These are phyloP conservation scores for Hirudo medicinalis DNA, from an alignment of 1,140 invertebrate species.

Conservation along the genomic window DNA sequence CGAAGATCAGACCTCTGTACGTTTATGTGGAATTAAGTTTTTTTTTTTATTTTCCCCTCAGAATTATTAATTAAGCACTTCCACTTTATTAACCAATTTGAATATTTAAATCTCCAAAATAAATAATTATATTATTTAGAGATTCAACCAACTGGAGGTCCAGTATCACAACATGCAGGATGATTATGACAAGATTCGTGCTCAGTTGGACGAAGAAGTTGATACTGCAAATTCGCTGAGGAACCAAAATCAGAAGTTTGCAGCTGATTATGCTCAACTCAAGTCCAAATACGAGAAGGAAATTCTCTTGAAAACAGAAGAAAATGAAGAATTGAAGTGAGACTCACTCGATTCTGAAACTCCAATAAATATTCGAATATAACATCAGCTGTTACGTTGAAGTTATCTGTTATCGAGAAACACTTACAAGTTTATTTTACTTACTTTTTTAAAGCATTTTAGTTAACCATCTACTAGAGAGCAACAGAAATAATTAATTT, in stretches of 20 bases:
- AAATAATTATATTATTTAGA: conserved; percentile 11
- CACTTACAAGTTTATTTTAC: too few relatives aligned
- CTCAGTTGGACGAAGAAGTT: conserved; percentile 39
- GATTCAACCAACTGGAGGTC: conserved; percentile 18
- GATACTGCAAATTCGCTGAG: conserved; percentile 34
- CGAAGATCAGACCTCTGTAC: conserved; percentile 35
- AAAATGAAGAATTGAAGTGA: conserved; percentile 39
- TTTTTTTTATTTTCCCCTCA: background rate
- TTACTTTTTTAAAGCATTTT: too few relatives aligned
- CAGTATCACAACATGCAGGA: conserved; percentile 35
- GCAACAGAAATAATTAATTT: background rate
- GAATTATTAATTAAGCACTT: background rate
- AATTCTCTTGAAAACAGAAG: conserved; percentile 35
- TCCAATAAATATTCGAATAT: too few relatives aligned
- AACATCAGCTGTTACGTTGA: too few relatives aligned
- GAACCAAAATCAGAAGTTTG: conserved; percentile 30
- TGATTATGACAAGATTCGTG: conserved; percentile 39
- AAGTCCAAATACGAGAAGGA: conserved; percentile 40
- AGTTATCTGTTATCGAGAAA: too few relatives aligned
- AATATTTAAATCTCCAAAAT: background rate
- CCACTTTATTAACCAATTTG: background rate
- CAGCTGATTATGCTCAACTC: conserved; percentile 32
- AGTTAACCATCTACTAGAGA: too few relatives aligned
- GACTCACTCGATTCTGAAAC: background rate
- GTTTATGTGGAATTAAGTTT: background rate